Evolutionary conservation across 2,113 vertebrate species (phyloP).

Genomic region (Pandion haliaetus): DNA sequence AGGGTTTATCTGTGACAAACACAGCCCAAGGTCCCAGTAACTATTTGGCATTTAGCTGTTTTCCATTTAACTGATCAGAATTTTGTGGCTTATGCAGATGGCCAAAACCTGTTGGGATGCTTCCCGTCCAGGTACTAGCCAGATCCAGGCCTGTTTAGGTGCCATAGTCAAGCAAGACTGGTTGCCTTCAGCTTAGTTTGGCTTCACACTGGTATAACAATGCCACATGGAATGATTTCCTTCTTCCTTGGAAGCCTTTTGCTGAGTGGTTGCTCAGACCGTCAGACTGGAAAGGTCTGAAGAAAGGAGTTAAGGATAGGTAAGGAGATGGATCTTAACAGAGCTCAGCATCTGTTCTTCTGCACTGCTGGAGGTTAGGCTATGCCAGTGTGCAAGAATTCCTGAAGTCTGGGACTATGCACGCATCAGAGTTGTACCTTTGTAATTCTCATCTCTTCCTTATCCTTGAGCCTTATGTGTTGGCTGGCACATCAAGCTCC

Average conservation of each 20-base stretch:
- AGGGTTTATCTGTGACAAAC: neutral
- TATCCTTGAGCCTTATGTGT: neutral
- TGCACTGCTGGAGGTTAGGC: neutral
- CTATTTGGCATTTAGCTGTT: neutral
- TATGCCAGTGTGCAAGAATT: rapidly evolving
- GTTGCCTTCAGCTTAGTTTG: neutral
- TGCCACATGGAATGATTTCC: neutral
- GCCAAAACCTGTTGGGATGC: neutral
- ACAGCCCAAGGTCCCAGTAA: neutral
- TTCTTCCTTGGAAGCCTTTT: neutral
- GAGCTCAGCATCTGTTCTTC: neutral
- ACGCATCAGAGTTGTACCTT: rapidly evolving
- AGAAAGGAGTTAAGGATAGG: neutral
- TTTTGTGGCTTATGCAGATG: neutral
- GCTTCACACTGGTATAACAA: neutral
- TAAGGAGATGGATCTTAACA: neutral
- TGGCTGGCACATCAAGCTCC: neutral
- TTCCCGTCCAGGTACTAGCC: neutral
- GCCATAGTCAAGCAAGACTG: neutral
- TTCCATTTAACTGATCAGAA: neutral
- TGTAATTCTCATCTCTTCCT: neutral
- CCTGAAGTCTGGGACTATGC: neutral
- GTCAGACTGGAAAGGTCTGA: neutral
- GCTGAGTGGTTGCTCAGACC: neutral
- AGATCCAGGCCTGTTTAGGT: neutral